Evolutionary conservation across 2,888 invertebrate species (phyloP).

Genomic region (Sycophila texana): DNA sequence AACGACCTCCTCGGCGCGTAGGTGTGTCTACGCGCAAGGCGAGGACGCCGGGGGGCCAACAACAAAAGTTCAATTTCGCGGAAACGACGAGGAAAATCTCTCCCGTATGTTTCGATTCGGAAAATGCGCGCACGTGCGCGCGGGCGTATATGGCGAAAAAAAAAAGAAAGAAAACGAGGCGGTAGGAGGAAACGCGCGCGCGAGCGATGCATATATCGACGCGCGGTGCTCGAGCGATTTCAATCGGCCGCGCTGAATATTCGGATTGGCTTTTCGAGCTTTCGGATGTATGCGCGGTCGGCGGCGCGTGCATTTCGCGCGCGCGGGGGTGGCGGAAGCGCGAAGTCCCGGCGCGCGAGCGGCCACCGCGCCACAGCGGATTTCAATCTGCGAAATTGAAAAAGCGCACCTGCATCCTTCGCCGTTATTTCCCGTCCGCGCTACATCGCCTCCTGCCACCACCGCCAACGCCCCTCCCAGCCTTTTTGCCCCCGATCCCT

Average conservation of each 20-base stretch:
- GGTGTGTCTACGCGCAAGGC: slow-evolving; percentile 40
- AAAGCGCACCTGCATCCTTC: slow-evolving; percentile 43
- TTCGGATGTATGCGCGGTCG: slow-evolving; percentile 9
- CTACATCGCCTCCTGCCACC: neutral
- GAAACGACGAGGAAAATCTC: slow-evolving; percentile 67
- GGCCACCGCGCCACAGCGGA: slow-evolving; percentile 26
- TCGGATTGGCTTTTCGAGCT: slow-evolving; percentile 51
- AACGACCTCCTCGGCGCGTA: slow-evolving; percentile 22
- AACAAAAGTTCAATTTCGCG: slow-evolving; percentile 72
- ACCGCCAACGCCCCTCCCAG: neutral
- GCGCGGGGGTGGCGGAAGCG: slow-evolving; percentile 1
- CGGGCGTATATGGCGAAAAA: slow-evolving; percentile 13
- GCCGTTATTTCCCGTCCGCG: slow-evolving; percentile 39
- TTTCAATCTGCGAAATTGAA: slow-evolving; percentile 58
- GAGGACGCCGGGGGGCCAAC: slow-evolving; percentile 63
- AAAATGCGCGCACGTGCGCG: slow-evolving; percentile 28
- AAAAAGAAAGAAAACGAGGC: slow-evolving; percentile 14
- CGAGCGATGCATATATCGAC: neutral
- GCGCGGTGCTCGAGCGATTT: slow-evolving; percentile 27
- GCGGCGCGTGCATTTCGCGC: slow-evolving; percentile 2
- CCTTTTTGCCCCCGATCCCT: neutral
- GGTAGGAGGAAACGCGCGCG: slow-evolving; percentile 19
- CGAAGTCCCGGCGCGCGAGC: slow-evolving; percentile 18
- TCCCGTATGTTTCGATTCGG: slow-evolving; percentile 56
- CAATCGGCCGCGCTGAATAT: slow-evolving; percentile 53